A percentile compares a stretch with the other conserved stretches of the same genome.
Evolutionary conservation across 2,888 invertebrate genomes (phyloP).

Genomic region (Abrostola tripartita): DNA sequence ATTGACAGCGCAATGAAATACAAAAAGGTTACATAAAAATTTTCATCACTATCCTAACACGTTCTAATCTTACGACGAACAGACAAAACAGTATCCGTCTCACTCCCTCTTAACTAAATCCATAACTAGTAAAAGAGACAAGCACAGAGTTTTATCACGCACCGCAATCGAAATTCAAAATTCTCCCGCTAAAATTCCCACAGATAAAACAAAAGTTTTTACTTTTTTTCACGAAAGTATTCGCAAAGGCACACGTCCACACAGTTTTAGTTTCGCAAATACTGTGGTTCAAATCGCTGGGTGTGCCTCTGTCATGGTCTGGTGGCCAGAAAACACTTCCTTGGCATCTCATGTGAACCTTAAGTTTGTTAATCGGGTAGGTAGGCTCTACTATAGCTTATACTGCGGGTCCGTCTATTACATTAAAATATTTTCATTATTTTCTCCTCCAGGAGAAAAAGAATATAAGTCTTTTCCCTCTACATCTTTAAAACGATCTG

Average conservation of each 20-base stretch:
- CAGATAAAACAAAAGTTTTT: constrained; percentile 43
- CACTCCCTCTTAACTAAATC: constrained; percentile 13
- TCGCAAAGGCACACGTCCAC: constrained; percentile 71
- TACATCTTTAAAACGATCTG: too few species aligned
- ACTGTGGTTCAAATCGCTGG: constrained; percentile 80
- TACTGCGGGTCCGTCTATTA: constrained; percentile 23
- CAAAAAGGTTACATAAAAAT: not conserved
- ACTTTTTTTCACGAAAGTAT: constrained; percentile 58
- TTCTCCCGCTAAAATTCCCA: constrained; percentile 50
- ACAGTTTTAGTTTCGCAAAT: constrained; percentile 78
- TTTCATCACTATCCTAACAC: constrained; percentile 22
- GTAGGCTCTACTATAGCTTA: constrained; percentile 26
- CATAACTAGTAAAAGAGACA: constrained; percentile 31
- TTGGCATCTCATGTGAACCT: constrained; percentile 77
- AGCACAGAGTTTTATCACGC: constrained; percentile 11
- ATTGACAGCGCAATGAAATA: constrained; percentile 25
- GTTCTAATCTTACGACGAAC: constrained; percentile 16
- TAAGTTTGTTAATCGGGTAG: constrained; percentile 72
- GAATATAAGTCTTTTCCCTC: too few species aligned
- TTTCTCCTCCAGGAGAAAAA: not conserved
- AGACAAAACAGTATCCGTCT: constrained; percentile 36
- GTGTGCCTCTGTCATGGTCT: constrained; percentile 78
- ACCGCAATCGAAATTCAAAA: constrained; percentile 38
- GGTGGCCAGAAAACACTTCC: constrained; percentile 74
- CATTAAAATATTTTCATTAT: not conserved